Evolutionary conservation across 1,140 invertebrate genomes (phyloP).

Genomic region (silkworm (Bombyx mori)): ASM3026992v2 NC_085130.1:7722501-7723000

Average conservation of each 20-base stretch:
- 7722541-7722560: background rate
- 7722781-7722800: no score
- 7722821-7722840: no score
- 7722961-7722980: no score
- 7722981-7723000: no score
- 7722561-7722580: background rate
- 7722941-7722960: no score
- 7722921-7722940: no score
- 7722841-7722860: no score
- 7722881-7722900: no score
- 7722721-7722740: background rate
- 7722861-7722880: no score
- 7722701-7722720: no score
- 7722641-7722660: conserved; percentile 62
- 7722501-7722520: conserved; percentile 7
- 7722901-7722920: no score
- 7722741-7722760: background rate
- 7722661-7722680: conserved; percentile 67
- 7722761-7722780: conserved; percentile 11
- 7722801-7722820: no score
- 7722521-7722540: conserved; percentile 1
- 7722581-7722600: conserved; percentile 13
- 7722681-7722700: background rate
- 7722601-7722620: conserved; percentile 62
- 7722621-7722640: conserved; percentile 22